Conservation (phyloP, 2,888 invertebrate genomes). For the Phyllotreta striolata region DNA sequence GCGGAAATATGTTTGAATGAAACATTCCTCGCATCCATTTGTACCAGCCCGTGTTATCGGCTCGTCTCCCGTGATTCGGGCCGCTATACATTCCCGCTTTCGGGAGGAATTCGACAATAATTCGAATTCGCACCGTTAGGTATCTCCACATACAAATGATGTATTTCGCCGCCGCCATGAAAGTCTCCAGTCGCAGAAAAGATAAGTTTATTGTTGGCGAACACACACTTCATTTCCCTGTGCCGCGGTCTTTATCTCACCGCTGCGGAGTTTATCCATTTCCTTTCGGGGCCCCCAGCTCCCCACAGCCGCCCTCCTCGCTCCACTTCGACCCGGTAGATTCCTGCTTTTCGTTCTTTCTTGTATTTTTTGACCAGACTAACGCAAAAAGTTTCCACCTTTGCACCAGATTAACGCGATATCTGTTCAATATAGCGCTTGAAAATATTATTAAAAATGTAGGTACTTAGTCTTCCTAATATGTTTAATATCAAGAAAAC, state of each 20-base stretch:
- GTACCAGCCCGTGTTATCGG: slow-evolving; percentile 27
- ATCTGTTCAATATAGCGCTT: too few species aligned
- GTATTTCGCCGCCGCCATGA: slow-evolving; percentile 57
- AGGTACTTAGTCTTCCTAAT: too few species aligned
- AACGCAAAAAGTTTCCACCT: too few species aligned
- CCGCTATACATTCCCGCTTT: slow-evolving; percentile 18
- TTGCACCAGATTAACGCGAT: too few species aligned
- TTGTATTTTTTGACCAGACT: not conserved
- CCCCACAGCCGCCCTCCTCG: slow-evolving; percentile 43
- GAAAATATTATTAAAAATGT: too few species aligned
- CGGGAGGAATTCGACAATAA: slow-evolving; percentile 41
- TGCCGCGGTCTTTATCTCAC: slow-evolving; percentile 59
- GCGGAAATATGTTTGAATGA: slow-evolving; percentile 30
- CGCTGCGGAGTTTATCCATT: slow-evolving; percentile 60
- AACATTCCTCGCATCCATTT: slow-evolving; percentile 29
- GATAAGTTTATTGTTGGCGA: slow-evolving; percentile 62
- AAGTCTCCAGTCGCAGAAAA: slow-evolving; percentile 60
- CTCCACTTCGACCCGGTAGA: slow-evolving; percentile 32
- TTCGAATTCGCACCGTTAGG: slow-evolving; percentile 58
- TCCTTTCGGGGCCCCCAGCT: slow-evolving; percentile 52
- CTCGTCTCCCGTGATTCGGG: slow-evolving; percentile 24
- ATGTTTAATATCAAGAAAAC: too few species aligned
- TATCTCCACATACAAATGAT: slow-evolving; percentile 61
- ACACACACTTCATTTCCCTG: slow-evolving; percentile 61
- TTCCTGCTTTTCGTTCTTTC: slow-evolving; percentile 6